Evolutionary conservation across 2,797 vertebrate species (phyloP).

Genomic region (Emys orbicularis): DNA sequence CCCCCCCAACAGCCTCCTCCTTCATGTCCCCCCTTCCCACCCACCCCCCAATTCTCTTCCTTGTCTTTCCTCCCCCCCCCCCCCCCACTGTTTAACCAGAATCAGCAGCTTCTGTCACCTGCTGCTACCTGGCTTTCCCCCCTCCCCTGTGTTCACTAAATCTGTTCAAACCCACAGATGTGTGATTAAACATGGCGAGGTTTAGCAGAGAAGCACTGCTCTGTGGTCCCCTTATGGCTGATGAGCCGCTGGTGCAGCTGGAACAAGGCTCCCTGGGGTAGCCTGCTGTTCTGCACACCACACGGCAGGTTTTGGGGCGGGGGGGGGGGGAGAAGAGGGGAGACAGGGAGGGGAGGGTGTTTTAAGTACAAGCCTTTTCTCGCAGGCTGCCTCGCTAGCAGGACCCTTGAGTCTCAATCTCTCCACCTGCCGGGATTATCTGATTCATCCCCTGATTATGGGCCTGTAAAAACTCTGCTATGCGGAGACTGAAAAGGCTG

Average conservation of each 20-base stretch:
- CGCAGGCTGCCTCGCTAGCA: conserved; percentile 48
- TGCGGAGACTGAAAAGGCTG: not conserved
- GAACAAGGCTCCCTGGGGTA: conserved; percentile 80
- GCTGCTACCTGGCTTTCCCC: conserved; percentile 77
- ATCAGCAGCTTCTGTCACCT: conserved; percentile 86
- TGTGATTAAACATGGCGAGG: conserved; percentile 81
- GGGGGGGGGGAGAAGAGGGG: conserved; percentile 69
- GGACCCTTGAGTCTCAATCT: conserved; percentile 44
- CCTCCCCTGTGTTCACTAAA: conserved; percentile 70
- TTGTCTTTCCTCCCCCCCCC: conserved; percentile 11
- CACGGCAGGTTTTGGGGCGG: conserved; percentile 24
- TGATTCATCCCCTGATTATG: not conserved
- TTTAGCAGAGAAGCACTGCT: conserved; percentile 71
- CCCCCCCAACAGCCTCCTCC: no score
- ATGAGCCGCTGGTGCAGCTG: conserved; percentile 78
- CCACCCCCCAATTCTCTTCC: not conserved
- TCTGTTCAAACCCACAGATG: conserved; percentile 81
- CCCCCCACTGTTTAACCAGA: conserved; percentile 78
- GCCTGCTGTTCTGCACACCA: conserved; percentile 74
- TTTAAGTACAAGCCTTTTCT: conserved; percentile 74
- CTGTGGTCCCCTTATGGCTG: conserved; percentile 77
- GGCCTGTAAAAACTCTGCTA: not conserved
- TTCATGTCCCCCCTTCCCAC: not conserved
- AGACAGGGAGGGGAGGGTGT: conserved; percentile 53
- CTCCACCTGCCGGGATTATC: conserved; percentile 7